A percentile compares a stretch with the other conserved stretches of the same genome.
These are phyloP conservation scores for Criorhina ranunculi DNA, from an alignment of 2,888 invertebrate genomes.

Conservation along the genomic window DNA sequence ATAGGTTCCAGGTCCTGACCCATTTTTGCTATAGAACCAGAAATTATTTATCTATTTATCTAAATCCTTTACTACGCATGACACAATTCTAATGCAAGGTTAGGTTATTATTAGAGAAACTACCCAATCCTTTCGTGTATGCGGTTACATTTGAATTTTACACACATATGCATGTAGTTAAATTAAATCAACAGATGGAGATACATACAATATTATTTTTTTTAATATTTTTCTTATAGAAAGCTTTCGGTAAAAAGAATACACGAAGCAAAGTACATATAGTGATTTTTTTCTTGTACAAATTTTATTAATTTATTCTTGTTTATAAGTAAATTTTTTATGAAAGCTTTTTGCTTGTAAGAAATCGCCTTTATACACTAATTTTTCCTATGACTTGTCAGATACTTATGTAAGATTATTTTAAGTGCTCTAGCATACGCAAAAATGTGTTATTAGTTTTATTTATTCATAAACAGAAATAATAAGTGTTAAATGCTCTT, in stretches of 20 bases:
- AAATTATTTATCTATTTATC: conserved; percentile 5
- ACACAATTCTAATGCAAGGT: conserved; percentile 35
- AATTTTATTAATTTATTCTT: background rate
- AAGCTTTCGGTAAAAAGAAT: background rate
- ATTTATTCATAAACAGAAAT: background rate
- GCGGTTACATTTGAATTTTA: background rate
- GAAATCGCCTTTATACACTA: background rate
- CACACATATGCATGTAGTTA: background rate
- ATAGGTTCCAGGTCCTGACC: background rate
- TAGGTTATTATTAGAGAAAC: conserved; percentile 24
- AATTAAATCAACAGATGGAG: background rate
- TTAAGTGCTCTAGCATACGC: background rate
- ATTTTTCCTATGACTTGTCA: background rate
- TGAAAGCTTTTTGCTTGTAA: conserved; percentile 19
- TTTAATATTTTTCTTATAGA: background rate
- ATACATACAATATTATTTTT: background rate
- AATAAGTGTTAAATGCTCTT: conserved; percentile 2
- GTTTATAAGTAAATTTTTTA: background rate
- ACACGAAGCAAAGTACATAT: too few species aligned
- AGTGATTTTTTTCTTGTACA: background rate
- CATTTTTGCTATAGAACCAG: background rate
- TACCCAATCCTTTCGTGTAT: conserved; percentile 7
- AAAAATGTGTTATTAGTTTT: background rate
- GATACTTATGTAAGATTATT: background rate
- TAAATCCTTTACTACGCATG: conserved; percentile 45